Conservation (phyloP, 2,113 vertebrate species). For the Lathamus discolor region DNA sequence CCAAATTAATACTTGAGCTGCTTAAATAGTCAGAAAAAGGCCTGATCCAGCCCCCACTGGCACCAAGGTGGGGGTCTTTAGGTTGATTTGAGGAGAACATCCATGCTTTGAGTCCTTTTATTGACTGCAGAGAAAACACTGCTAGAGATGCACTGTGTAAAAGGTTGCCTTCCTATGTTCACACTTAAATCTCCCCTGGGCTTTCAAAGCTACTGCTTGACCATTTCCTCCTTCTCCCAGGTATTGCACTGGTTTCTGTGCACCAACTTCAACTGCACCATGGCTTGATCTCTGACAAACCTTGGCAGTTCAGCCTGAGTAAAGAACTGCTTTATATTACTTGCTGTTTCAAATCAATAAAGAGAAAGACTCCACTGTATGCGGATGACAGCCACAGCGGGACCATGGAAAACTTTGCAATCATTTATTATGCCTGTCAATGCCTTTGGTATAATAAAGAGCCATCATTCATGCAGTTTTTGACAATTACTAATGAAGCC, state of each 20-base stretch:
- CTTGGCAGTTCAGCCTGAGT: not conserved
- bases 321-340: not conserved
- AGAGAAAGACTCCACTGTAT: not conserved
- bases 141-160: not conserved
- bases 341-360: constrained; percentile 14
- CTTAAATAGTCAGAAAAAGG: not conserved
- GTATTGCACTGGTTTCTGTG: not conserved
- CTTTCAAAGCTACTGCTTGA: not conserved
- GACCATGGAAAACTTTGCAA: not conserved
- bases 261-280: not conserved
- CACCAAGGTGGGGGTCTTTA: not conserved
- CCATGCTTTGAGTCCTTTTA: not conserved
- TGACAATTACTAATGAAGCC: constrained; percentile 42
- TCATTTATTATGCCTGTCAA: constrained; percentile 31
- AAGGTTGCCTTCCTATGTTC: not conserved
- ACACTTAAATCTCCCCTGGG: not conserved
- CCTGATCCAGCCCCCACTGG: not conserved
- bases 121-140: not conserved
- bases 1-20: not conserved
- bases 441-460: not conserved
- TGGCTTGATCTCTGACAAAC: not conserved
- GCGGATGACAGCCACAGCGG: not conserved
- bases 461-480: constrained; percentile 6
- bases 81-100: not conserved
- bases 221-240: not conserved